Evolutionary conservation across 2,888 invertebrate genomes (phyloP), one percentile per base, ranked within the genome.

Genomic region (Cryptocheilus praepositus): DNA sequence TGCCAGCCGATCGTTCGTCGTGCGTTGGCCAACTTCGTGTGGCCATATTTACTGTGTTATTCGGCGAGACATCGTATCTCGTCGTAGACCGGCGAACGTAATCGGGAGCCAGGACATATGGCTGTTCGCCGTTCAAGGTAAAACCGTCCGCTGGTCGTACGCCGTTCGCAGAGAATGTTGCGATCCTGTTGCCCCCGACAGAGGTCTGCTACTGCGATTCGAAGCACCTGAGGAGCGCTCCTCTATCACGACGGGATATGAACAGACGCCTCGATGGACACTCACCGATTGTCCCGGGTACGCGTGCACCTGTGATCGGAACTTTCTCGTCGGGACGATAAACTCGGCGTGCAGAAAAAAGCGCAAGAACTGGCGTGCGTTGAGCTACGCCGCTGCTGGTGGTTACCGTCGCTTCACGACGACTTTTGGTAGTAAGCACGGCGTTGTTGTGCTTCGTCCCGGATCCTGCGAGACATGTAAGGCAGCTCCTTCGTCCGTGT

Each of bases 21-120:
- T 71, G 73, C 75, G 72, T 71, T 76, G 63, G 69, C 63, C 68
- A 61, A 67, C 67, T 72, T 67, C 62, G 64, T 76, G 77, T 80
- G 76, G 84, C 85, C 84, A 84, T 85, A 85, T 85, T 85, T 83
- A 80, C 64, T 72, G 74, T 83, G 70, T 82, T 80, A 74, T 81
- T 76, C 69, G 63, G 19, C 70, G 66, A 75, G 67, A 77, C 70
- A 36, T 73, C 64, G 58, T 52, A 65, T 71, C 55, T 70, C 61
- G 8, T 56, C 36, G 22, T 63, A 52, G 21, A 60, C 77, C 71
- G 80, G 71, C 67, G 53, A 77, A 71, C 49, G 53, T 64, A 54
- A 61, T 44, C 61, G 54, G 13, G 49, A 53, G 19, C 19, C 36
- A 49, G 51, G 46, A 64, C 71, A 62, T 70, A 70, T 70, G 73